These are phyloP conservation scores for Cacatua alba DNA, from an alignment of 2,113 vertebrate genomes.

Conservation along the genomic window DNA sequence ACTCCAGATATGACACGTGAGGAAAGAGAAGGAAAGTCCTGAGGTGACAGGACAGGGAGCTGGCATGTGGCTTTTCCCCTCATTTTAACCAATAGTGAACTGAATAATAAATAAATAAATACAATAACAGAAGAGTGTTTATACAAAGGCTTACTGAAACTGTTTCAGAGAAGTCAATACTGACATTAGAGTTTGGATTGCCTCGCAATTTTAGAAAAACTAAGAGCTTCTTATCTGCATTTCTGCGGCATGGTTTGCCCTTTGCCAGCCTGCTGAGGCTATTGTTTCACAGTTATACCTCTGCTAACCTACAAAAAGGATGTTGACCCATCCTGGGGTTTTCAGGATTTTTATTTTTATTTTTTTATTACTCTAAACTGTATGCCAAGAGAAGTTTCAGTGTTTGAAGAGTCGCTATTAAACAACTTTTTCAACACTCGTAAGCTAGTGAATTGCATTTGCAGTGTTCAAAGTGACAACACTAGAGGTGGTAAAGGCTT, in stretches of 20 bases:
- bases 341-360: background rate
- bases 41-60: background rate
- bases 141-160: background rate
- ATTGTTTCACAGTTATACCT: background rate
- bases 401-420: background rate
- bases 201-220: background rate
- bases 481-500: background rate
- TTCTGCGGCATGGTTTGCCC: background rate
- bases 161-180: background rate
- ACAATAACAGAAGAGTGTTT: background rate
- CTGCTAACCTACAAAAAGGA: background rate
- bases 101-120: background rate
- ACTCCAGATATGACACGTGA: background rate
- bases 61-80: background rate
- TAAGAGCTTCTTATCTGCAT: background rate
- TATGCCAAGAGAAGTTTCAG: background rate
- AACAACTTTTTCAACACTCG: background rate
- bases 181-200: background rate
- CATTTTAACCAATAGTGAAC: background rate
- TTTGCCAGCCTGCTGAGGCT: background rate
- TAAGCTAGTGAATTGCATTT: background rate
- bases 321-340: background rate
- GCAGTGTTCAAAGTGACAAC: background rate
- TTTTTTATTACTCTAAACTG: background rate
- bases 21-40: background rate